Percentiles rank a stretch among this genome's conserved stretches.
phyloP scores from a whole-genome alignment of 1,140 invertebrate genomes.

The Drosophila insularis region DNA sequence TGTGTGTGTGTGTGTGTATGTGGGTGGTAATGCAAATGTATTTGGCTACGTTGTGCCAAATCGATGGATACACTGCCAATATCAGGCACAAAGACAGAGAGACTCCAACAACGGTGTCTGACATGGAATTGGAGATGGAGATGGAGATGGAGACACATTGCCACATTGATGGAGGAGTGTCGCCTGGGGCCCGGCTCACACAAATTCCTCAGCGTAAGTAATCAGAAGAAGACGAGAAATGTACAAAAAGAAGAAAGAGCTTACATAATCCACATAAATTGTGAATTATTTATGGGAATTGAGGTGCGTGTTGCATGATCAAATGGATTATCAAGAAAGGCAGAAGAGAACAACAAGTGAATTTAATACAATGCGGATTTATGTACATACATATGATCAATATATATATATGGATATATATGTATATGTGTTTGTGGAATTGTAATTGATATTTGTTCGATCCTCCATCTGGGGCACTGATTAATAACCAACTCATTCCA shows the following conservation, averaged over 20 bases:
- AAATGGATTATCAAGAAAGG: constrained; percentile 42
- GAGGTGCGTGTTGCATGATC: constrained; percentile 62
- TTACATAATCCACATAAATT: constrained; percentile 61
- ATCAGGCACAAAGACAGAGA: constrained; percentile 15
- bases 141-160: constrained; percentile 26
- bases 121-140: neutral
- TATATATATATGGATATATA: neutral
- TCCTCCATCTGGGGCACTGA: too few species aligned
- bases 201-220: constrained; percentile 63
- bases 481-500: too few species aligned
- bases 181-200: constrained; percentile 59
- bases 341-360: constrained; percentile 6
- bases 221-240: constrained; percentile 31
- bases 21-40: constrained; percentile 19
- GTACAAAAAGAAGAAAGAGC: constrained; percentile 29
- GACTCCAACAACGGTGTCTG: constrained; percentile 37
- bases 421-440: too few species aligned
- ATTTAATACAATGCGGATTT: constrained; percentile 5
- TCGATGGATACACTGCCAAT: constrained; percentile 1
- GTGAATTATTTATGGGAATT: constrained; percentile 69
- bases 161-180: constrained; percentile 54
- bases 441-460: too few species aligned
- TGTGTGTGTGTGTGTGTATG: neutral
- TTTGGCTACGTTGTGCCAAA: constrained; percentile 15
- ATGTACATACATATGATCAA: neutral